Base-by-base conservation (phyloP, 2,113 vertebrate genomes). In the Pseudopipra pipra region DNA sequence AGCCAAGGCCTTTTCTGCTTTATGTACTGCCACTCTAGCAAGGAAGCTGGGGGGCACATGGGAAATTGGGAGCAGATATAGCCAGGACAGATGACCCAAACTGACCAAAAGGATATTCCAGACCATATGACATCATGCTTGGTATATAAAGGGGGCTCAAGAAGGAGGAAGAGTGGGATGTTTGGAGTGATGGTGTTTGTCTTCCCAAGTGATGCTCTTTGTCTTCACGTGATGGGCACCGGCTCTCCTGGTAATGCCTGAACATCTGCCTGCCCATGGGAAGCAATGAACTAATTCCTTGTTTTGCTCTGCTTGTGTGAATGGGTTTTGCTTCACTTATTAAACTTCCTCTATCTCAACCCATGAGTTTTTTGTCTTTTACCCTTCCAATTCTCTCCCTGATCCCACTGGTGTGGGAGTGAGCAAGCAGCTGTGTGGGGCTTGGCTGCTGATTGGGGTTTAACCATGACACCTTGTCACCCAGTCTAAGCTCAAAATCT, bases 21-120 rank as follows among this genome's bases (percentile, higher is more conserved):
- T 67, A 59, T 15, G 0, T 81, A 30, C 10, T 30, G 33, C 28
- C 23, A 30, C 0, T 0, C 28, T 82, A 37, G 23, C 2, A 6
- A 30, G 44, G 47, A 80, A 31, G 6, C 24, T 1, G 61, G 0
- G 3, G 33, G 11, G 7, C 35, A 16, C 4, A 3, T 41, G 30
- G 27, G 33, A 67, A 37, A 1, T 0, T 67, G 44, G 27, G 33
- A 66, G 37, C 33, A 52, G 22, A 44, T 4, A 12, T 2, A 74
- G 8, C 33, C 23, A 33, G 61, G 37, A 52, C 31, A 43, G 43
- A 35, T 65, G 35, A 73, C 28, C 19, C 68, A 52, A 39, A 59
- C 6, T 59, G 61, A 59, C 37, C 37, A 74, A 6, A 82, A 33
- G 33, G 44, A 52, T 54, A 30, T 66, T 52, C 8, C 37, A 52